Evolutionary conservation across 2,113 vertebrate species (phyloP), one percentile per base, ranked within the genome.

Genomic region (Phainopepla nitens): DNA sequence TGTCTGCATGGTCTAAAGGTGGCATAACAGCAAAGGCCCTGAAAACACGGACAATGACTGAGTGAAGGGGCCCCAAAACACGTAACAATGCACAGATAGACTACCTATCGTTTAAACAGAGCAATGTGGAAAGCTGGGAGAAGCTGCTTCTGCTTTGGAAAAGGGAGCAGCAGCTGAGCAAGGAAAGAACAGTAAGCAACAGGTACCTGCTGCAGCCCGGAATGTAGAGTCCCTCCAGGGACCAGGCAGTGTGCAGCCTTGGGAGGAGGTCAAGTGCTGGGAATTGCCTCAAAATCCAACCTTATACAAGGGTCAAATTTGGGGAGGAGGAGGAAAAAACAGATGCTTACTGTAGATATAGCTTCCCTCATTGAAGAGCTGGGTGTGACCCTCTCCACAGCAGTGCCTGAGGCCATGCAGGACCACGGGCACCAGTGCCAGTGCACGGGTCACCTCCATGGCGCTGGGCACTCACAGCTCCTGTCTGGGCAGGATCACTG

Each of bases 401-500:
- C 50, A 53, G 50, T 19, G 35, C 33, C 33, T 13, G n/a, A n/a
- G 36, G 36, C 17, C 75, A 16, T 4, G 56, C 76, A 70, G 64
- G 45, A 35, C 45, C 5, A 1, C 4, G 45, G 41, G 29, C 60
- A 66, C 13, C 25, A 12, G 33, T 14, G 56, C n/a, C 19, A 21
- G 11, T 2, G 7, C 29, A 14, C 14, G 17, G n/a, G 16, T 36
- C 45, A 57, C 27, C 36, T n/a, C 70, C 8, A 0, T 3, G 65
- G 45, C 24, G 41, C 2, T 31, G 49, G 65, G 18, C 50, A 25
- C 58, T 15, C 79, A 15, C 27, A 45, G 70, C 44, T 79, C 41
- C 29, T 29, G 13, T 13, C 2, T 0, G 0, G 56, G 10, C 29
- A 29, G 2, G 7, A 33, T 15, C 3, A 0, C 33, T 1, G 3